These are phyloP conservation scores for Pterostichus madidus DNA, from an alignment of 2,888 invertebrate species.

Conservation along the genomic window DNA sequence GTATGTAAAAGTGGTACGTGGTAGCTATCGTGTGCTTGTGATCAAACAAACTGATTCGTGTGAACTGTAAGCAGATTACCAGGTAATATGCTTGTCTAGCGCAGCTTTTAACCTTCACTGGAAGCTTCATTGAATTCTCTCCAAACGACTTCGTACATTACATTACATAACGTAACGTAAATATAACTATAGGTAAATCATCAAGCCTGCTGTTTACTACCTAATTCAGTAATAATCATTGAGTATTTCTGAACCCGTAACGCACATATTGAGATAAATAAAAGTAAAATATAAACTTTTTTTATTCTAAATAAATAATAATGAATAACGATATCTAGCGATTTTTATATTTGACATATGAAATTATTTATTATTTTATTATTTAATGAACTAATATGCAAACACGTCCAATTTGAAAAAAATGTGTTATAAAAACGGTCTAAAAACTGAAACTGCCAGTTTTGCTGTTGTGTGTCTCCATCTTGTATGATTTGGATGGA, in stretches of 20 bases:
- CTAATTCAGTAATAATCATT: slow-evolving; percentile 38
- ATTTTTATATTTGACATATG: slow-evolving; percentile 59
- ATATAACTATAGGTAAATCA: slow-evolving; percentile 30
- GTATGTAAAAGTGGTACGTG: slow-evolving; percentile 8
- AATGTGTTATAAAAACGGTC: slow-evolving; percentile 63
- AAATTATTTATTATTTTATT: slow-evolving; percentile 63
- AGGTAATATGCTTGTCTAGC: slow-evolving; percentile 63
- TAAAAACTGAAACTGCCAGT: slow-evolving; percentile 65
- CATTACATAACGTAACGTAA: not conserved
- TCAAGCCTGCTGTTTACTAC: slow-evolving; percentile 34
- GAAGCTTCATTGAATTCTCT: slow-evolving; percentile 59
- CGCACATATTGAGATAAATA: slow-evolving; percentile 48
- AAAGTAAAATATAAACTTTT: slow-evolving; percentile 51
- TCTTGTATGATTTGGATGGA: slow-evolving; percentile 59
- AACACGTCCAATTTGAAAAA: slow-evolving; percentile 64
- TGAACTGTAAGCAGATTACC: slow-evolving; percentile 38
- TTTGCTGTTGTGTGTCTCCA: slow-evolving; percentile 62
- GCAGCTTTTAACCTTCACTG: slow-evolving; percentile 63
- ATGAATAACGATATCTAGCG: slow-evolving; percentile 55
- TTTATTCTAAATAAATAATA: slow-evolving; percentile 61
- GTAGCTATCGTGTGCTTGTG: slow-evolving; percentile 32
- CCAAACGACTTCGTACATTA: slow-evolving; percentile 49
- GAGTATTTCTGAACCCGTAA: slow-evolving; percentile 55
- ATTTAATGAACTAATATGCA: slow-evolving; percentile 57
- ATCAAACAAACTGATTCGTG: not conserved